Evolutionary conservation across 2,888 invertebrate genomes (phyloP), one percentile per base, ranked within the genome.

Genomic region (Serripes groenlandicus): DNA sequence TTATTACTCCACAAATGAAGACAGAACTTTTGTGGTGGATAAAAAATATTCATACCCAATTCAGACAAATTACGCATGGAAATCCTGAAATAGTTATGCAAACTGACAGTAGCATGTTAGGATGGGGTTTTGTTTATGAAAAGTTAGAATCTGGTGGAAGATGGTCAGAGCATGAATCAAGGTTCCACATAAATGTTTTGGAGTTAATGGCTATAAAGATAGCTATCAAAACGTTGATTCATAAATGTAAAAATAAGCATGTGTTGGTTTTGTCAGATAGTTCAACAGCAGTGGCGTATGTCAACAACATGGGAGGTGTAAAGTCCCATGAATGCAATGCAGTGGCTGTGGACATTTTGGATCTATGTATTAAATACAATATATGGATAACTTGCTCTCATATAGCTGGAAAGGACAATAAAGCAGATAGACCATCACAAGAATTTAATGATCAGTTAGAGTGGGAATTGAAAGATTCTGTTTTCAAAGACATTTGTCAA

Each of bases 121-220:
- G 66, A 15, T 35, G 66, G 66, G 66, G 66, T n/a, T 18, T 26
- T 21, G 37, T 66, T 3, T 32, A 26, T 35, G 34, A 35, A 35
- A 42, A 42, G 37, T 7, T 52, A 4, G 69, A 49, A 54, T 49
- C 54, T 28, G 70, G 71, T 15, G 79, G 86, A 18, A 66, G 64
- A 56, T 86, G 83, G 83, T 52, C 75, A 26, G 2, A 26, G 35
- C 11, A 7, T 37, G 83, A 86, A 58, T 49, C 30, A 26, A n/a
- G n/a, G n/a, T 60, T 68, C 21, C 81, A 85, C 52, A 88, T 85
- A 5, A 88, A 86, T 78, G 66, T 58, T 15, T 56, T 80, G n/a
- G 87, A 87, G 72, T n/a, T 85, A 3, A 18, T 21, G 28, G 85
- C 83, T n/a, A 52, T 75, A 28, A 34, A 68, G 23, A 80, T 86